A percentile compares a stretch with the other conserved stretches of the same genome.
phyloP scores from a whole-genome alignment of 2,797 vertebrate genomes.

The Enteromius mattozi region DNA sequence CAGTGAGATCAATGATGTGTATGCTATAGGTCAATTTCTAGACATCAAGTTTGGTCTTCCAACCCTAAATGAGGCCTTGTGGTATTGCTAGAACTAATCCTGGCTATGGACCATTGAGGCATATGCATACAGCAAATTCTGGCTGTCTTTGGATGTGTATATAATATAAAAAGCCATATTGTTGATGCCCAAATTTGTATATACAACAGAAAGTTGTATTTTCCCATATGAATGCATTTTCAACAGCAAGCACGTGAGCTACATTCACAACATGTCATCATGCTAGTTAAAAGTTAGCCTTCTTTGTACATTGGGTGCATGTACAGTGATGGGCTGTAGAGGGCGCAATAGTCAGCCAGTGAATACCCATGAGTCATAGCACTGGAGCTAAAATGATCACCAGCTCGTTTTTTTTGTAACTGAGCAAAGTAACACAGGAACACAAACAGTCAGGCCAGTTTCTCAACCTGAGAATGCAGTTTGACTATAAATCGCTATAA shows the following conservation, averaged over 20 bases:
- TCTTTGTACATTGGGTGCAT: constrained; percentile 29
- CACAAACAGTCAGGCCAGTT: constrained; percentile 78
- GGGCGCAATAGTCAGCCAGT: constrained; percentile 38
- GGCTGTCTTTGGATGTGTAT: constrained; percentile 22
- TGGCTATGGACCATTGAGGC: constrained; percentile 42
- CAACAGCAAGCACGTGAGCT: constrained; percentile 14
- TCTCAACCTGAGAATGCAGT: constrained; percentile 78
- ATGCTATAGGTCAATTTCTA: constrained; percentile 58
- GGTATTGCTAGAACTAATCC: constrained; percentile 59
- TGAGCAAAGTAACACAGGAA: constrained; percentile 24
- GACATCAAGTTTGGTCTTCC: constrained; percentile 33
- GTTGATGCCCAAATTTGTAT: constrained; percentile 21
- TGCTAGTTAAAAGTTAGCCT: constrained; percentile 15
- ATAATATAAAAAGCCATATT: constrained; percentile 26
- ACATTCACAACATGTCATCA: constrained; percentile 27
- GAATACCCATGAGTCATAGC: constrained; percentile 32
- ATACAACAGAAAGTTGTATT: constrained; percentile 39
- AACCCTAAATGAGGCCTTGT: constrained; percentile 46
- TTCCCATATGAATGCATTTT: constrained; percentile 31
- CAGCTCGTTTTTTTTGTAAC: not conserved
- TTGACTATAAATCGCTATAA: constrained; percentile 51
- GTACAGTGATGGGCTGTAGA: constrained; percentile 35
- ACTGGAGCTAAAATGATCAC: constrained; percentile 30
- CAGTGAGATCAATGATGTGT: not conserved
- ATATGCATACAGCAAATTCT: constrained; percentile 34